Conservation (phyloP, 2,113 vertebrate genomes). For the Hemibagrus wyckioides region DNA sequence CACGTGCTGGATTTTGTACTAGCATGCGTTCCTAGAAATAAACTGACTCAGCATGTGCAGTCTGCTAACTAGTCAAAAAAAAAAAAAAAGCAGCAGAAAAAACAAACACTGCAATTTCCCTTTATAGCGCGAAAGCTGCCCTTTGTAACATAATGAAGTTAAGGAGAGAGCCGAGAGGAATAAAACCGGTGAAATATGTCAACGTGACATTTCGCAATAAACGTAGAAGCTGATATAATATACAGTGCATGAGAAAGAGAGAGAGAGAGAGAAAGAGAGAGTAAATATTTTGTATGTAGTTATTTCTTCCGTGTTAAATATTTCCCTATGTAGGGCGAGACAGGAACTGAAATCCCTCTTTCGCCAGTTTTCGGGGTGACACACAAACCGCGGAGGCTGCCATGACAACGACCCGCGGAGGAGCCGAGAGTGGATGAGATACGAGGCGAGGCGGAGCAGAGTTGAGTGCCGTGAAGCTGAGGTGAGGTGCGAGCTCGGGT, state of each 20-base stretch:
- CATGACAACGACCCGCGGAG: constrained; percentile 16
- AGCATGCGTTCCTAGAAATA: neutral
- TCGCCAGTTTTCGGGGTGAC: neutral
- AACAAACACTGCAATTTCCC: constrained; percentile 11
- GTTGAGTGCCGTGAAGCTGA: neutral
- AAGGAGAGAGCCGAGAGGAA: neutral
- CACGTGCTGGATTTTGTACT: neutral
- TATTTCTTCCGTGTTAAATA: neutral
- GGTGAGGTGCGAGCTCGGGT: neutral
- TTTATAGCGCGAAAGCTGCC: constrained; percentile 20
- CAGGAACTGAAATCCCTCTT: constrained; percentile 1
- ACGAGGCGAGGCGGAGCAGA: constrained; percentile 6
- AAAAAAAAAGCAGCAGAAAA: neutral
- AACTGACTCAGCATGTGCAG: neutral
- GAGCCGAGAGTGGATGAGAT: constrained; percentile 8
- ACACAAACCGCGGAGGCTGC: neutral
- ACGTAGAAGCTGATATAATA: neutral
- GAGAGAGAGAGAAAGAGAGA: neutral
- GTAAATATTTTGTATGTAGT: neutral
- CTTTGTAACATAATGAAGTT: constrained; percentile 14
- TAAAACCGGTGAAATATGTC: neutral
- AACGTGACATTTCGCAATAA: constrained; percentile 4
- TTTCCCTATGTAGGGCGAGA: constrained; percentile 7
- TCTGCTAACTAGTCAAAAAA: constrained; percentile 7
- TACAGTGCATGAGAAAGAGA: neutral